Conservation (phyloP, 1,140 invertebrate genomes). For the Polyergus mexicanus region DNA sequence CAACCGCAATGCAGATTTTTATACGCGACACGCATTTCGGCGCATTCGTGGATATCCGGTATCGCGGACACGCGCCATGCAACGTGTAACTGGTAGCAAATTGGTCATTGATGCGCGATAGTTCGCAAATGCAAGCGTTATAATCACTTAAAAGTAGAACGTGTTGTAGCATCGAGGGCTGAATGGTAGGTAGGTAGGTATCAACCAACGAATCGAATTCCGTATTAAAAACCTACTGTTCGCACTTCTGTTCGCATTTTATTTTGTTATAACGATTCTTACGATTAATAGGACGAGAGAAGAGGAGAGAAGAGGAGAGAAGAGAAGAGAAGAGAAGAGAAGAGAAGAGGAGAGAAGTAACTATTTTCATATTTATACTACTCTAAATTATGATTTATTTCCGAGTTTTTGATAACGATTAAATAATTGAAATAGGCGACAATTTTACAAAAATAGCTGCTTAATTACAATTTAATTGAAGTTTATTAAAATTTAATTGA, state of each 20-base stretch:
- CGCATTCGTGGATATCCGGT: background rate
- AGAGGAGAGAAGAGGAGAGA: too few species aligned
- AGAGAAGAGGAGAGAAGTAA: too few species aligned
- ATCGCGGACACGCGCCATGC: slow-evolving; percentile 46
- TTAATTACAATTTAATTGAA: background rate
- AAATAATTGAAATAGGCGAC: background rate
- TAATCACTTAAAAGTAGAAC: slow-evolving; percentile 35
- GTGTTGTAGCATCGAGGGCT: background rate
- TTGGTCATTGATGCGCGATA: slow-evolving; percentile 37
- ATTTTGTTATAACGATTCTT: slow-evolving; percentile 17
- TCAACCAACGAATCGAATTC: background rate
- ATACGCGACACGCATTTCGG: slow-evolving; percentile 48
- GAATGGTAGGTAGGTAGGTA: slow-evolving; percentile 29
- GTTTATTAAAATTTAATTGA: background rate
- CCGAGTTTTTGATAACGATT: background rate
- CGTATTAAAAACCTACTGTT: slow-evolving; percentile 8
- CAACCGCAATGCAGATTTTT: slow-evolving; percentile 64
- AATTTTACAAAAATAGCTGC: slow-evolving; percentile 10
- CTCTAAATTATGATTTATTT: background rate
- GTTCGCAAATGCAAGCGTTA: slow-evolving; percentile 44
- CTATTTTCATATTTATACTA: slow-evolving; percentile 11
- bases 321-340: too few species aligned
- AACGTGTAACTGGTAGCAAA: slow-evolving; percentile 50
- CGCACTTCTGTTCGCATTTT: background rate
- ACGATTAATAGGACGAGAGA: background rate